phyloP scores from a whole-genome alignment of 2,113 vertebrate species.

The Pyrgilauda ruficollis region DNA sequence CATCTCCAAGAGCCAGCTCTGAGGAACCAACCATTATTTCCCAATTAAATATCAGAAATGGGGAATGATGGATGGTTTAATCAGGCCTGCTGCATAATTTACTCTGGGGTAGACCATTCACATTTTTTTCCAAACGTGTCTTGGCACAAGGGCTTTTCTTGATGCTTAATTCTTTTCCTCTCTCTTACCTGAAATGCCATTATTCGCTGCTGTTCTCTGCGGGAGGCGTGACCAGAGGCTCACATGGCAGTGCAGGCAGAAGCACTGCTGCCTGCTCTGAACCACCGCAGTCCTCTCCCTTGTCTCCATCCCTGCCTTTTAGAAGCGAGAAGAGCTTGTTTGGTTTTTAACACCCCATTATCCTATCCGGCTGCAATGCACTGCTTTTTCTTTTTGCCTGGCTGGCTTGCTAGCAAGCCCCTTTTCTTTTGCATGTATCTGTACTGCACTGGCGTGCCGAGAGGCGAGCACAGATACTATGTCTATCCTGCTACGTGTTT shows the following conservation, averaged over 20 bases:
- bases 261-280: neutral
- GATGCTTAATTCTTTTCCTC: neutral
- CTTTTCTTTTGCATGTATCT: fast-evolving
- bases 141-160: neutral
- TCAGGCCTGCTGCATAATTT: neutral
- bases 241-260: neutral
- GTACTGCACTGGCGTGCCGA: neutral
- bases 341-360: neutral
- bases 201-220: neutral
- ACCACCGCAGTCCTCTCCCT: neutral
- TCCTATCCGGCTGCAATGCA: neutral
- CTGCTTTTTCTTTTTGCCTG: neutral
- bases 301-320: neutral
- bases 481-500: neutral
- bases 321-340: conserved; percentile 4
- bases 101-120: neutral
- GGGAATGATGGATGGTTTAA: neutral
- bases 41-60: neutral
- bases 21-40: neutral
- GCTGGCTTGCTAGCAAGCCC: neutral
- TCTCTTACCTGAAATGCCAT: neutral
- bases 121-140: neutral
- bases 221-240: neutral
- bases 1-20: neutral
- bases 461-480: neutral